phyloP scores from a whole-genome alignment of 2,888 invertebrate species.

The Gibbula magus region DNA sequence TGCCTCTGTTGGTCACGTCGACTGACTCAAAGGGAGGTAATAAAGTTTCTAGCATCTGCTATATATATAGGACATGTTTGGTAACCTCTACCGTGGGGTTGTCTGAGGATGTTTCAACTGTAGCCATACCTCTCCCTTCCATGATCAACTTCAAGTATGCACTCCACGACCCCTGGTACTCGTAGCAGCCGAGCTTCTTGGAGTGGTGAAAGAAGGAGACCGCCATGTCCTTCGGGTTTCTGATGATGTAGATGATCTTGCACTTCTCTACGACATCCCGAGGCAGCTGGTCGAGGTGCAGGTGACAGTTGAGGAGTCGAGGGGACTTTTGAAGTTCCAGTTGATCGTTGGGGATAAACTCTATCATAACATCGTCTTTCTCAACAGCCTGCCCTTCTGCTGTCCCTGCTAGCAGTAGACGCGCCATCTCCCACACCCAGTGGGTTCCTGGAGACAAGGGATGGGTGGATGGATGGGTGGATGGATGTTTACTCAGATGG shows the following conservation, averaged over 20 bases:
- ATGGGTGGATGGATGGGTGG: background rate
- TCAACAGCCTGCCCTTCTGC: background rate
- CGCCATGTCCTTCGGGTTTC: slow-evolving; percentile 30
- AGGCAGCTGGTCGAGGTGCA: background rate
- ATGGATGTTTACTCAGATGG: no score
- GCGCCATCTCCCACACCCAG: slow-evolving; percentile 25
- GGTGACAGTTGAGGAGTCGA: slow-evolving; percentile 15
- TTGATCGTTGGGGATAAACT: background rate
- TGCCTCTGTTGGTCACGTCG: no score
- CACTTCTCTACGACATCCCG: background rate
- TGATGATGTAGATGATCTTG: slow-evolving; percentile 2
- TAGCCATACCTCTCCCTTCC: slow-evolving; percentile 11
- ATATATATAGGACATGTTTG: no score
- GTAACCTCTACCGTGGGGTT: no score
- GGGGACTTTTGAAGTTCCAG: background rate
- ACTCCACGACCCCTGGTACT: slow-evolving; percentile 18
- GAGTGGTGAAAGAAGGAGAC: slow-evolving; percentile 29
- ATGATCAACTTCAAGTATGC: background rate
- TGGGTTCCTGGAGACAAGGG: slow-evolving; percentile 10
- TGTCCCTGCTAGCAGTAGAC: background rate
- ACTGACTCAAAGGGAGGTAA: no score
- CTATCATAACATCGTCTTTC: slow-evolving; percentile 10
- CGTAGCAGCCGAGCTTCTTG: slow-evolving; percentile 7
- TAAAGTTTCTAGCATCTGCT: no score
- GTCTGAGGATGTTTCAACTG: no score